Conservation (phyloP, 2,797 vertebrate genomes). For the Pampus argenteus region DNA sequence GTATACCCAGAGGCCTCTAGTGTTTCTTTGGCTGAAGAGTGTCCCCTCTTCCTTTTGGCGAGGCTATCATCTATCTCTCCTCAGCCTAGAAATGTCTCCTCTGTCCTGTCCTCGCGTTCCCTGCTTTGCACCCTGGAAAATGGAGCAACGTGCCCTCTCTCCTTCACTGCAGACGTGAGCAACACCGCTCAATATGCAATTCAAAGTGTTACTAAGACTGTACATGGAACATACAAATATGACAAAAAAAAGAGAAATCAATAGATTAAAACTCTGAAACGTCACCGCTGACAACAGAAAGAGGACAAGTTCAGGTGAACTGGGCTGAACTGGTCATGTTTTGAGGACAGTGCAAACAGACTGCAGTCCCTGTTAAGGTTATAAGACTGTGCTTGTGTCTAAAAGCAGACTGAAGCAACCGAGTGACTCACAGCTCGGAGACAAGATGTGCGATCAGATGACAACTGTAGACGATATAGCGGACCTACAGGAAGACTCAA, state of each 20-base stretch:
- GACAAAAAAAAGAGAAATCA: conserved; percentile 9
- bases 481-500: background rate
- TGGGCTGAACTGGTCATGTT: conserved; percentile 10
- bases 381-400: conserved; percentile 54
- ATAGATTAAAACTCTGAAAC: background rate
- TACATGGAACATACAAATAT: background rate
- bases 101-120: conserved; percentile 62
- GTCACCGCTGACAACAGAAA: background rate
- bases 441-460: conserved; percentile 62
- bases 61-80: conserved; percentile 72
- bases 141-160: conserved; percentile 72
- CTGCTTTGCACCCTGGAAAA: conserved; percentile 66
- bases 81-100: conserved; percentile 79
- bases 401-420: conserved; percentile 69
- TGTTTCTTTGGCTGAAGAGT: conserved; percentile 52
- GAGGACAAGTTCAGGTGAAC: background rate
- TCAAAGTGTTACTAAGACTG: conserved; percentile 26
- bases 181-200: conserved; percentile 11
- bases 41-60: conserved; percentile 54
- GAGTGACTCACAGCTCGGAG: conserved; percentile 63
- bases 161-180: conserved; percentile 48
- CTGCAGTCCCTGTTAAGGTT: conserved; percentile 68
- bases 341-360: conserved; percentile 27
- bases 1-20: conserved; percentile 49
- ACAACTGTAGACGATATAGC: conserved; percentile 47